Base-by-base conservation (phyloP, 2,797 vertebrate species). In the Steatocranus sp. region DNA sequence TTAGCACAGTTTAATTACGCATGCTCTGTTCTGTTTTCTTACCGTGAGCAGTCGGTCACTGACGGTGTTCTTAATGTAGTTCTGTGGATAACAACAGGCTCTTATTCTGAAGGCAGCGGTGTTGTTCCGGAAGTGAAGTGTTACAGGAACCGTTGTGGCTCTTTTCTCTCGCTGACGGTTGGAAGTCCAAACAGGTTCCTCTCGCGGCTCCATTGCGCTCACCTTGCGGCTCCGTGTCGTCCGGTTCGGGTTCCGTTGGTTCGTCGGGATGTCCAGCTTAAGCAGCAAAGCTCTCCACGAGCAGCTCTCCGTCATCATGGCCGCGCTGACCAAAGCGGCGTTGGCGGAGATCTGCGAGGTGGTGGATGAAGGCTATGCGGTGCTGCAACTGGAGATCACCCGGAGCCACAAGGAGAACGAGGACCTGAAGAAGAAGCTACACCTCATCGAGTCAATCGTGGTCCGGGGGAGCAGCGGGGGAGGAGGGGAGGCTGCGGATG, bases 281-380 rank as follows among this genome's bases (percentile, higher is more conserved):
- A 46, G 23, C 23, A 70, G 23, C 87, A 61, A 23, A 77, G 85
- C 89, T 74, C 89, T 96, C 30, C 96, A 91, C 3, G 74, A 92
- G 0, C 95, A 95, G 82, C 77, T 96, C 70, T 66, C 93, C 54
- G 93, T 93, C 91, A 94, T 96, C 88, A 95, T 96, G 94, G 96
- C 95, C 92, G 89, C 93, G 5, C 89, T 96, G 90, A 84, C 93
- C 36, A 81, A 76, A 8, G 93, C 96, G 38, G 96, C 95, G 2
- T 93, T 95, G 91, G 77, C 90, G 63, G 95, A 96, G 89, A 94
- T 96, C 81, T 94, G 95, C 81, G 92, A 85, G 89, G 91, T 96
- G 86, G 87, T 96, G 89, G 95, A 94, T 2, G 93, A 90, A 30
- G 87, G 93, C 76, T 94, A 92, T 84, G 87, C 93, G 12, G 92